Evolutionary conservation across 2,888 invertebrate genomes (phyloP), one percentile per base, ranked within the genome.

Genomic region (Cantharis lateralis): DNA sequence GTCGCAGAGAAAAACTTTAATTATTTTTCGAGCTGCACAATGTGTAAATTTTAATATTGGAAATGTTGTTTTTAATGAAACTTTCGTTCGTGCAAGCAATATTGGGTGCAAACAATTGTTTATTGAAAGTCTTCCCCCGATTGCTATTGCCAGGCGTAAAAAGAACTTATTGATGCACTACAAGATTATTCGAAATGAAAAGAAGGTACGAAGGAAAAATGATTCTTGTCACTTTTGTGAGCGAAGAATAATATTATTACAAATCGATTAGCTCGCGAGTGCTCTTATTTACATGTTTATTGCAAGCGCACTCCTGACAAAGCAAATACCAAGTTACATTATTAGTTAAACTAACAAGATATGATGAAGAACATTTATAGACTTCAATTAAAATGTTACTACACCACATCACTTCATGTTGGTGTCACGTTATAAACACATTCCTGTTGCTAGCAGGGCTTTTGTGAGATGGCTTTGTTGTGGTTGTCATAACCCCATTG

Each of bases 381-480:
- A 63, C 72, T 76, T 70, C 76, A 76, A 76, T 76, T 76, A 73
- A 70, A 72, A 68, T 72, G 69, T 32, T 68, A 48, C 66, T 32
- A 32, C 48, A 62, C 70, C 66, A 66, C 75, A 75, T 70, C 75
- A 62, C 75, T 76, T 70, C 72, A 69, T 69, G 72, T 68, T 72
- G 69, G 76, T 76, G 76, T 76, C 76, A 76, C 68, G 64, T 76
- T 63, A 76, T 72, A 76, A 72, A 76, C 72, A 76, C 76, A 76
- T 72, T 76, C 72, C 71, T 72, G 76, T 76, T 76, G 76, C 72
- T 75, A 48, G 64, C 62, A 64, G 76, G 72, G 72, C 72, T 76
- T 76, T 76, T 76, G 76, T 72, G 69, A 72, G 68, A 18, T 68
- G 69, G 72, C 76, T 72, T 76, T 75, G 71, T 75, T 75, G 75